Percentiles rank a stretch among this genome's conserved stretches.
Evolutionary conservation across 2,113 vertebrate species (phyloP).

Genomic region (Hipposideros armiger): DNA sequence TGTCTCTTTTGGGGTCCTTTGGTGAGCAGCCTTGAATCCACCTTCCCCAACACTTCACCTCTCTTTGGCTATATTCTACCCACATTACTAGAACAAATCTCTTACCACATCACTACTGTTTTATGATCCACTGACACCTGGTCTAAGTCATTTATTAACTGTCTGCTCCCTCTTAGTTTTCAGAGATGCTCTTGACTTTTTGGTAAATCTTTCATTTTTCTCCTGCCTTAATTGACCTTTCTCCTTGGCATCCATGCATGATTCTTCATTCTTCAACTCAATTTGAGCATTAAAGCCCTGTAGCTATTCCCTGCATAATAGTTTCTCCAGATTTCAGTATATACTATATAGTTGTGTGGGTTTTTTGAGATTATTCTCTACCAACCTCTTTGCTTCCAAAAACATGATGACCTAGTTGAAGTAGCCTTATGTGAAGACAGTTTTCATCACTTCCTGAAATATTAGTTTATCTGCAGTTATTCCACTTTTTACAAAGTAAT

Average conservation of each 20-base stretch:
- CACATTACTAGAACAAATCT: not conserved
- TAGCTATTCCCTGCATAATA: conserved; percentile 31
- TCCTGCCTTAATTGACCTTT: conserved; percentile 65
- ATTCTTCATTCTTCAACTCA: conserved; percentile 61
- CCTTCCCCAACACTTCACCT: not conserved
- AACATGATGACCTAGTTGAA: conserved; percentile 59
- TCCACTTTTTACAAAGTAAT: conserved; percentile 58
- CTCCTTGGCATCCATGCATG: conserved; percentile 35
- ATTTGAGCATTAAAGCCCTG: conserved; percentile 35
- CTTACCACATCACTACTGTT: not conserved
- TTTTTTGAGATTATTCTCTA: conserved; percentile 62
- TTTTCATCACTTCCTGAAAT: conserved; percentile 57
- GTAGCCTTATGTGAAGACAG: conserved; percentile 45
- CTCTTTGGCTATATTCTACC: not conserved
- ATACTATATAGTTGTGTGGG: conserved; percentile 19
- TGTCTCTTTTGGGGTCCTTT: not conserved
- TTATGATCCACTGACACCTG: conserved; percentile 26
- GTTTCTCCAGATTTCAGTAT: conserved; percentile 49
- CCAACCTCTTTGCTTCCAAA: not conserved
- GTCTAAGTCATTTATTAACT: conserved; percentile 55
- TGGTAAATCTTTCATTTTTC: conserved; percentile 61
- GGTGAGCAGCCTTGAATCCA: not conserved
- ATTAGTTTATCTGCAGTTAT: conserved; percentile 29
- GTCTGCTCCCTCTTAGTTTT: not conserved
- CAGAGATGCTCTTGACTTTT: conserved; percentile 61